Evolutionary conservation across 1,140 invertebrate genomes (phyloP), one percentile per base, ranked within the genome.

Genomic region (Drosophila seguyi): DNA sequence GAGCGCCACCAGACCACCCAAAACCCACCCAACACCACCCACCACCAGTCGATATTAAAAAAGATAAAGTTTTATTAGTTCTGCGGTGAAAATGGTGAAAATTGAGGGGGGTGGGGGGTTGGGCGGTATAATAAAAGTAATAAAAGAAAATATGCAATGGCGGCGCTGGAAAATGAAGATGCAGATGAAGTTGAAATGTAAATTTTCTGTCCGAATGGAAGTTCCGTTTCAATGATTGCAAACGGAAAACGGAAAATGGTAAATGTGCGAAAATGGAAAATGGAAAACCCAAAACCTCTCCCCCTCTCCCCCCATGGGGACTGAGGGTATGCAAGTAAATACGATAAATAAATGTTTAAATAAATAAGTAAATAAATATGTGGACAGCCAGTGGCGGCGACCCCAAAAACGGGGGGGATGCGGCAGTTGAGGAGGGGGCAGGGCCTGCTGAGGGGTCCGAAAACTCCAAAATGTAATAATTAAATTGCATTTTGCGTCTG

Each of bases 401-500:
- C 22, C 27, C 27, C 45, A 25, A 31, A 72, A 42, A 39, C 34
- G 16, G 22, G 57, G 45, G 29, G 13, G n/a, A n/a, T n/a, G n/a
- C n/a, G n/a, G n/a, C 42, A 18, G 34, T 1, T 18, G 18, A n/a
- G 1, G 20, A 6, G 22, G 38, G 38, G 11, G 22, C 50, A 2
- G 47, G 16, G 0, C 25, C n/a, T 6, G 36, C 13, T 8, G 29
- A 42, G 62, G 62, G 63, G 57, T 36, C 58, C 60, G 48, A 72
- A 85, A 68, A 69, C 75, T 75, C 60, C 80, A 81, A 86, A 62
- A 88, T 88, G 78, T 88, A 85, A 88, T 88, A 88, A 88, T 88
- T 90, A 88, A 88, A 88, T 90, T 88, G 81, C 84, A 90, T 88
- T 79, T 90, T 80, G 76, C 71, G 85, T 90, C 80, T 90, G 85